Evolutionary conservation across 2,797 vertebrate species (phyloP).

Genomic region (Numenius phaeopus): DNA sequence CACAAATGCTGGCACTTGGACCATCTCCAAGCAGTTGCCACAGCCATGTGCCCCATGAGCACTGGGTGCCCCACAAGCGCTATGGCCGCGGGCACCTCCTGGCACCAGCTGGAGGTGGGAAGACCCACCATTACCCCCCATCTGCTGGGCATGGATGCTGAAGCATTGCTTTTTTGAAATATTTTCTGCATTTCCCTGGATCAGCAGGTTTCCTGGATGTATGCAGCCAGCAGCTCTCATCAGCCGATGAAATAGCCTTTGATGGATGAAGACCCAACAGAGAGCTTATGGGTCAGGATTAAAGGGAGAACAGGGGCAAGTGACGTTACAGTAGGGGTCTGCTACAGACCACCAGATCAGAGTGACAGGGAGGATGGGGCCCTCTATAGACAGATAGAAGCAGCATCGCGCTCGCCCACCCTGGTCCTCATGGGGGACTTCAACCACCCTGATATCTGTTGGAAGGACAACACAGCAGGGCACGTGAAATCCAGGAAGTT

Average conservation of each 20-base stretch:
- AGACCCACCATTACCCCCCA: background rate
- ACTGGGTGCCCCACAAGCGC: accelerated
- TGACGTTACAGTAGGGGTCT: too few species aligned
- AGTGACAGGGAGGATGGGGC: too few species aligned
- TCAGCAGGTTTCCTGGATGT: background rate
- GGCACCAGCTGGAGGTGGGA: background rate
- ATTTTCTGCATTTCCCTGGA: background rate
- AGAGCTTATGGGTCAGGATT: too few species aligned
- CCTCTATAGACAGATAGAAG: too few species aligned
- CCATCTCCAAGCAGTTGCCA: background rate
- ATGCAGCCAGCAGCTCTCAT: background rate
- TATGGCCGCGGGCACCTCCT: accelerated
- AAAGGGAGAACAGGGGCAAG: too few species aligned
- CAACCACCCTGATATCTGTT: too few species aligned
- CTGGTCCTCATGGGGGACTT: too few species aligned
- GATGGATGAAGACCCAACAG: too few species aligned
- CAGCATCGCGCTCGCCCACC: too few species aligned
- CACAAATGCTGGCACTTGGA: accelerated
- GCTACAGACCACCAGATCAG: too few species aligned
- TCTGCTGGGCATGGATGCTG: background rate
- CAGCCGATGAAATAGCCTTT: background rate
- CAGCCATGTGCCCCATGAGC: accelerated
- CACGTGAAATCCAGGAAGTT: too few species aligned
- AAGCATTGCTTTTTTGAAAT: background rate
- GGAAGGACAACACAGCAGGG: too few species aligned